Evolutionary conservation across 2,113 vertebrate species (phyloP).

Genomic region (Glaucidium brasilianum): DNA sequence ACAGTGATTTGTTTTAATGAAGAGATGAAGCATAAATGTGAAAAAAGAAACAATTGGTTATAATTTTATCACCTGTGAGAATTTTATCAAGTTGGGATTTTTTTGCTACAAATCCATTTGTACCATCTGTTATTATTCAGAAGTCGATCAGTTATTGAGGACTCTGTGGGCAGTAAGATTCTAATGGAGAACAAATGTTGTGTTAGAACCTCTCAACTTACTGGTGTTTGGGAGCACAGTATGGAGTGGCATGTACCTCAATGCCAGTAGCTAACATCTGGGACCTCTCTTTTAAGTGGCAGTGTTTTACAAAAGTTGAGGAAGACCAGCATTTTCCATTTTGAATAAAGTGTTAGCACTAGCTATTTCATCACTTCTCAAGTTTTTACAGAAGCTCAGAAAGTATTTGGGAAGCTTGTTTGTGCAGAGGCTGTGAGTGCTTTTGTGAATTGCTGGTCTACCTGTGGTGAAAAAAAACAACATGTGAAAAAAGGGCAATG

Average conservation of each 20-base stretch:
- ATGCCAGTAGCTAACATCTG: not conserved
- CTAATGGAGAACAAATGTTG: not conserved
- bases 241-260: not conserved
- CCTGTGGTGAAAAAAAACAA: not conserved
- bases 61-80: not conserved
- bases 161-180: not conserved
- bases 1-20: not conserved
- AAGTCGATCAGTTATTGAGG: not conserved
- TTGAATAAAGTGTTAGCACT: not conserved
- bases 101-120: not conserved
- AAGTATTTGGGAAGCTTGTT: not conserved
- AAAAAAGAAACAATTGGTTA: not conserved
- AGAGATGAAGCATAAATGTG: not conserved
- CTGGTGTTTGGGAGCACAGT: not conserved
- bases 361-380: not conserved
- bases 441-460: not conserved
- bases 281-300: not conserved
- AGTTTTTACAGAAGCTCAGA: not conserved
- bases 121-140: not conserved
- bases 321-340: not conserved
- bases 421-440: not conserved
- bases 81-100: not conserved
- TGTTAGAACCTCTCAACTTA: not conserved
- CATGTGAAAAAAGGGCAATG: not conserved
- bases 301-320: not conserved